Evolutionary conservation across 2,888 invertebrate genomes (phyloP).

Genomic region (Criorhina ranunculi): DNA sequence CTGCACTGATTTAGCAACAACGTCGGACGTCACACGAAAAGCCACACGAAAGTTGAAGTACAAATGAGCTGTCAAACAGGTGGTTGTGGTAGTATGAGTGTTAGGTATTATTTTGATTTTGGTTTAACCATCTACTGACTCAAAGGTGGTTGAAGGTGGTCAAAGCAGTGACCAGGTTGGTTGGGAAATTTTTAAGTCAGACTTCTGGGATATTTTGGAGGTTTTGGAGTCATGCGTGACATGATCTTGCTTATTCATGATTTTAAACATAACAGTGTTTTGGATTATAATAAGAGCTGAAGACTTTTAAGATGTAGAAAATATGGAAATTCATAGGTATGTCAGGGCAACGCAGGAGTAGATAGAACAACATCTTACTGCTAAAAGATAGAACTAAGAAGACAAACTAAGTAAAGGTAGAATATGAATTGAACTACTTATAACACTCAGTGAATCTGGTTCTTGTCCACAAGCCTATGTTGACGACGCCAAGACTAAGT

Average conservation of each 20-base stretch:
- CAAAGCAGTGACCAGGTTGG: slow-evolving; percentile 3
- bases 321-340: too few species aligned
- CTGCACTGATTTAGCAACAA: slow-evolving; percentile 39
- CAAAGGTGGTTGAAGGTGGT: slow-evolving; percentile 1
- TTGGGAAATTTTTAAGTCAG: slow-evolving; percentile 21
- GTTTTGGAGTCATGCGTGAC: not conserved
- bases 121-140: not conserved
- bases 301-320: too few species aligned
- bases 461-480: too few species aligned
- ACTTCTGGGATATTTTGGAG: slow-evolving; percentile 10
- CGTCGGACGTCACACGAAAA: slow-evolving; percentile 29
- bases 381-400: too few species aligned
- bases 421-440: too few species aligned
- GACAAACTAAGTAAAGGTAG: too few species aligned
- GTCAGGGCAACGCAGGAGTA: too few species aligned
- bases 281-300: not conserved
- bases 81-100: slow-evolving; percentile 33
- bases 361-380: too few species aligned
- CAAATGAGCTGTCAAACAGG: slow-evolving; percentile 34
- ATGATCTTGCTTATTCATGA: too few species aligned
- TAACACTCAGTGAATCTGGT: too few species aligned
- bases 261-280: not conserved
- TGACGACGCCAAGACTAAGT: too few species aligned
- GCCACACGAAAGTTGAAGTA: slow-evolving; percentile 2
- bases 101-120: slow-evolving; percentile 8